A percentile compares a stretch with the other conserved stretches of the same genome.
Conservation (phyloP, 2,888 invertebrate species). For the Drosophila tanythrix region DNA sequence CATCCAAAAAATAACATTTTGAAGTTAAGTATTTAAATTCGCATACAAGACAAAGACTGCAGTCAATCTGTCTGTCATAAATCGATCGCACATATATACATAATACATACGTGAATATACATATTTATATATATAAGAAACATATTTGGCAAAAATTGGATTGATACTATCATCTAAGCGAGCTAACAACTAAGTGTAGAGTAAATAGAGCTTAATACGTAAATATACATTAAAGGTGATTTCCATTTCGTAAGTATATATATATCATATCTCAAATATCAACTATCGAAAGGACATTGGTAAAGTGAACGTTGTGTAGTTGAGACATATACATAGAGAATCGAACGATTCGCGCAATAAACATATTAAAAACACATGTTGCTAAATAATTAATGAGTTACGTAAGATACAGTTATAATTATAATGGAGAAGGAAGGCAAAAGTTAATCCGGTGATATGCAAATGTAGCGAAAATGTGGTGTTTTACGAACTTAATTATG, state of each 20-base stretch:
- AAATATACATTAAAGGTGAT: slow-evolving; percentile 12
- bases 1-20: slow-evolving; percentile 39
- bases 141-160: slow-evolving; percentile 78
- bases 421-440: neutral
- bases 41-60: slow-evolving; percentile 23
- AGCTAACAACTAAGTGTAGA: slow-evolving; percentile 44
- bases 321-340: slow-evolving; percentile 31
- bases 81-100: slow-evolving; percentile 24
- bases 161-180: slow-evolving; percentile 61
- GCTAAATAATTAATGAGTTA: slow-evolving; percentile 15
- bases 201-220: slow-evolving; percentile 40
- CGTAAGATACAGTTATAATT: slow-evolving; percentile 3
- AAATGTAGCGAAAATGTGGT: slow-evolving; percentile 26
- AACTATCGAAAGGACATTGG: slow-evolving; percentile 19
- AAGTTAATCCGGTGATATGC: slow-evolving; percentile 34
- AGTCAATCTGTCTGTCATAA: slow-evolving; percentile 11
- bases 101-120: slow-evolving; percentile 20
- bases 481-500: slow-evolving; percentile 61
- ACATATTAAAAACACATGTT: slow-evolving; percentile 53
- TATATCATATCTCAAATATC: slow-evolving; percentile 12
- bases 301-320: slow-evolving; percentile 7
- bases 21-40: slow-evolving; percentile 47
- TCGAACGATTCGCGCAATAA: slow-evolving; percentile 13
- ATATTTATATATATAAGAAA: slow-evolving; percentile 54
- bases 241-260: slow-evolving; percentile 25